Conservation (phyloP, 2,113 vertebrate species). For the Neodontobutis hainanensis region DNA sequence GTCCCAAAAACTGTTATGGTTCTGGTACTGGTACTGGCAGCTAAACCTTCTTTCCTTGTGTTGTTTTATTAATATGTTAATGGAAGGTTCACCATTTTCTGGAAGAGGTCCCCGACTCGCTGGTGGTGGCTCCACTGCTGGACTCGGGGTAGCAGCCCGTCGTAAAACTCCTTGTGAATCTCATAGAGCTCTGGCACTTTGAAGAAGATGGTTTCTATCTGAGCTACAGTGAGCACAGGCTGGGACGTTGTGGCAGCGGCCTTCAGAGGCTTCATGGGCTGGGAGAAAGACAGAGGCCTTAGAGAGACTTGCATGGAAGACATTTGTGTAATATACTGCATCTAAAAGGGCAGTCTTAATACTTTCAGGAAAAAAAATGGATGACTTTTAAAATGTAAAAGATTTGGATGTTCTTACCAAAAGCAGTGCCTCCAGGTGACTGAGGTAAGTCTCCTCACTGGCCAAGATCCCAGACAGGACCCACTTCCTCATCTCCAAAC, state of each 20-base stretch:
- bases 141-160: slow-evolving; percentile 90
- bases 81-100: slow-evolving; percentile 87
- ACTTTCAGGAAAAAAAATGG: too few species aligned
- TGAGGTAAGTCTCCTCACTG: slow-evolving; percentile 95
- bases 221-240: slow-evolving; percentile 90
- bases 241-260: slow-evolving; percentile 97
- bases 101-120: slow-evolving; percentile 96
- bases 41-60: too few species aligned
- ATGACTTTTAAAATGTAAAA: too few species aligned
- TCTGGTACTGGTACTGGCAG: too few species aligned
- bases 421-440: slow-evolving; percentile 94
- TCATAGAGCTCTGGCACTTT: slow-evolving; percentile 99
- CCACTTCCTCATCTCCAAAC: slow-evolving; percentile 98
- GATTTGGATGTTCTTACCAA: slow-evolving; percentile 82
- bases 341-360: too few species aligned
- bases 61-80: neutral
- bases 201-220: slow-evolving; percentile 99
- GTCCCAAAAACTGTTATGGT: too few species aligned
- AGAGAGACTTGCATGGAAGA: neutral
- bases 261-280: slow-evolving; percentile 99
- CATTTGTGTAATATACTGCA: too few species aligned
- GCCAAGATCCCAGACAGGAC: slow-evolving; percentile 96
- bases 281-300: slow-evolving; percentile 6
- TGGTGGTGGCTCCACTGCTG: slow-evolving; percentile 97
- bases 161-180: slow-evolving; percentile 98